Evolutionary conservation across 2,113 vertebrate species (phyloP), one percentile per base, ranked within the genome.

Genomic region (Progne subis): DNA sequence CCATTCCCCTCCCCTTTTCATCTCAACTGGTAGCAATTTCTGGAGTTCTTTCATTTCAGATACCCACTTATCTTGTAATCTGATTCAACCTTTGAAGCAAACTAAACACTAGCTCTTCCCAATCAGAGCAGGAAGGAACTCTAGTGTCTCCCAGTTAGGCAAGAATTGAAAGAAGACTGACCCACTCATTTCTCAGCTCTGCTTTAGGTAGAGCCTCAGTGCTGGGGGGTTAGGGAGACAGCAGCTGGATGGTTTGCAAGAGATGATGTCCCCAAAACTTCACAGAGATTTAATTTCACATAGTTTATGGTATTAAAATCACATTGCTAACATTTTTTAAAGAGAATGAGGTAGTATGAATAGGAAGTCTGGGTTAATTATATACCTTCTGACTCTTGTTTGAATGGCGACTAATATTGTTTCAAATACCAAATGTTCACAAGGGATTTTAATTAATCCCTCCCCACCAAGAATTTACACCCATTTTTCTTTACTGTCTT

Each of bases 21-120:
- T 83, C 94, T 92, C 53, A 55, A 91, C 87, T 74, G 25, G 79
- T 44, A 81, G 85, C 74, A 57, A 10, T 92, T 94, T 95, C 77
- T 95, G 64, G 67, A 91, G 94, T 63, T 78, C 87, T 95, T 89
- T 95, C 82, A 83, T 49, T 93, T 87, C 69, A 86, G 90, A 81
- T 96, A 74, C 37, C 39, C 88, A n/a, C 55, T 96, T 96, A 95
- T 95, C 94, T 94, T 91, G 92, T 94, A 95, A 97, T 96, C 97
- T 96, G 94, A 94, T 92, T 96, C 90, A 93, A 1, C 92, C 93
- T 97, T 93, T 95, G 89, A 96, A 93, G 88, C 32, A 2, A 92
- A 39, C 77, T 75, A 21, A 93, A 43, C 34, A 39, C 56, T 77
- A 68, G n/a, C 28, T 88, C 25, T 4, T 87, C 84, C 78, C 46